These are phyloP conservation scores for Nanger granti DNA, from an alignment of 2,113 vertebrate species.

Conservation along the genomic window DNA sequence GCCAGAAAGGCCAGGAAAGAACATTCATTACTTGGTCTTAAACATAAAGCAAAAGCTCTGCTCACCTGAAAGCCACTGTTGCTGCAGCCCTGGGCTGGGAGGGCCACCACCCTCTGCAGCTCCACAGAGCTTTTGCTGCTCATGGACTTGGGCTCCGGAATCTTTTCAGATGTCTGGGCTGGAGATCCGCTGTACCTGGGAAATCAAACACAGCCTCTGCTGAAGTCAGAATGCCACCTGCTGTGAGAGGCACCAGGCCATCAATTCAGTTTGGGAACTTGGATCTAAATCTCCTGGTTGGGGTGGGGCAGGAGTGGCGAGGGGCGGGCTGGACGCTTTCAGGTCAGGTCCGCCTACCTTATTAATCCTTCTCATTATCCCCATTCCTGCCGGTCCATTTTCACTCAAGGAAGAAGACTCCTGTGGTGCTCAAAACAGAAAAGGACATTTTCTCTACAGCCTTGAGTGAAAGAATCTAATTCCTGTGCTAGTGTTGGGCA, in stretches of 20 bases:
- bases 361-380: neutral
- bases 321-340: neutral
- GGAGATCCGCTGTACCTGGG: neutral
- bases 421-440: neutral
- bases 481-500: neutral
- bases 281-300: neutral
- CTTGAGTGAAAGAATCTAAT: neutral
- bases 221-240: conserved; percentile 56
- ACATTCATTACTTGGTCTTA: neutral
- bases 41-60: neutral
- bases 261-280: neutral
- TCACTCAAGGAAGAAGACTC: neutral
- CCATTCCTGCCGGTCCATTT: neutral
- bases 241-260: neutral
- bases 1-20: neutral
- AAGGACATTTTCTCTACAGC: neutral
- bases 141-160: neutral
- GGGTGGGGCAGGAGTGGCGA: neutral
- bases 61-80: conserved; percentile 78
- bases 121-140: conserved; percentile 31
- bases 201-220: neutral
- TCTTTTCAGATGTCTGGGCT: neutral
- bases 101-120: neutral
- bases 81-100: neutral
- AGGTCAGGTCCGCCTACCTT: neutral